Base-by-base conservation (phyloP, 2,888 invertebrate genomes). In the Eledona agricola region DNA sequence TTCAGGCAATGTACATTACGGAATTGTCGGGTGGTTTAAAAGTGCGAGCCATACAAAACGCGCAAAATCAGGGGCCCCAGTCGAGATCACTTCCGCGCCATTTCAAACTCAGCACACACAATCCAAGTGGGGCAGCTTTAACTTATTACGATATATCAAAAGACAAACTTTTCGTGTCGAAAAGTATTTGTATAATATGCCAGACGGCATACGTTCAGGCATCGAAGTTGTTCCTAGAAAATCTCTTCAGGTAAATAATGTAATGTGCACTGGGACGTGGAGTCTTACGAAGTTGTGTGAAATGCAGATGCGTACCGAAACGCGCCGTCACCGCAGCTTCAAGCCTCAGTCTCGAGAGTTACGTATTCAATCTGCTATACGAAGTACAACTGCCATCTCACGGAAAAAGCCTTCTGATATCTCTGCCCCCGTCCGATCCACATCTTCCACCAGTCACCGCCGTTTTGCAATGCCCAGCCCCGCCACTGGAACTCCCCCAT, bases 81-180 rank as follows among this genome's bases (percentile, higher is more conserved):
- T 92, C 93, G 34, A 83, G 93, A 62, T 94, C 94, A 2, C 79
- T 95, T 55, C 94, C 95, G 2, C 82, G 94, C 53, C 93, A 94
- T 69, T 94, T 94, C 72, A 93, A 93, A 78, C 81, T 94, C 53
- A 83, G 88, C 19, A 86, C 88, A 3, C 89, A 89, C 70, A 83
- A 85, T 55, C 84, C 88, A 9, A 85, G 86, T 51, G 87, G 90
- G 4, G 64, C 69, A 54, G 90, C 91, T 53, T 81, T 90, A 65
- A 89, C 88, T 64, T 93, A 93, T 74, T 98, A 94, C 78, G 96
- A 97, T 78, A 87, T 92, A 70, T 85, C 88, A 76, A 93, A 93
- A 81, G 97, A 98, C 80, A 90, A 90, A 77, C 83, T 99, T 59
- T 94, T 88, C 80, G 97, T 96, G 71, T 90, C 95, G 65, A 98